A percentile compares a stretch with the other conserved stretches of the same genome.
Conservation (phyloP, 2,797 vertebrate genomes). For the Falco novaeseelandiae region DNA sequence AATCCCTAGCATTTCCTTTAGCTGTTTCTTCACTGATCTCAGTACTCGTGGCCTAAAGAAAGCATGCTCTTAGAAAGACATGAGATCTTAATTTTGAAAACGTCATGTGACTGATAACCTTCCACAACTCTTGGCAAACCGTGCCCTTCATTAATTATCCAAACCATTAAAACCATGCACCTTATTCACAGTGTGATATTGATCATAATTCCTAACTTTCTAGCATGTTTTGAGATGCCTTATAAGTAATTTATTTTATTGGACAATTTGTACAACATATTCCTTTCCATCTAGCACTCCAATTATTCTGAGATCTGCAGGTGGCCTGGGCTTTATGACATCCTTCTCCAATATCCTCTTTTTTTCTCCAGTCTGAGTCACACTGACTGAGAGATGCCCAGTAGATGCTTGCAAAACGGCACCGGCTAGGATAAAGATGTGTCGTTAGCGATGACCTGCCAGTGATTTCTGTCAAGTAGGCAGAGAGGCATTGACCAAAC, state of each 20-base stretch:
- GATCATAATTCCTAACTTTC: background rate
- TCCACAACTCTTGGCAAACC: background rate
- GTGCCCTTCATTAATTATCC: background rate
- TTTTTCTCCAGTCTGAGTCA: background rate
- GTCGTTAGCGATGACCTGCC: background rate
- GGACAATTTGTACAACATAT: background rate
- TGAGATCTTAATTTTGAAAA: constrained; percentile 5
- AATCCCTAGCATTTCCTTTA: constrained; percentile 51
- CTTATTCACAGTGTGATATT: background rate
- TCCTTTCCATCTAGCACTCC: background rate
- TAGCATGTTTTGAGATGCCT: background rate
- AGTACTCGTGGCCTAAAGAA: background rate
- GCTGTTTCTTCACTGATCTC: background rate
- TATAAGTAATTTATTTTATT: constrained; percentile 2
- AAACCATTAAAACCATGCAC: background rate
- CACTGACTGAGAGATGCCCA: background rate
- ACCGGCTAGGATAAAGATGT: background rate
- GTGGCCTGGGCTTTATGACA: background rate
- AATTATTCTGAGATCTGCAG: background rate
- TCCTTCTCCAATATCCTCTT: background rate
- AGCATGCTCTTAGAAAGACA: background rate
- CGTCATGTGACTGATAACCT: background rate
- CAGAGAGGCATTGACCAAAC: constrained; percentile 25
- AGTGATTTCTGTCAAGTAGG: constrained; percentile 1
- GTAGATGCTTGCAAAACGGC: background rate